Evolutionary conservation across 2,797 vertebrate species (phyloP).

Genomic region (Lepus townsendii): DNA sequence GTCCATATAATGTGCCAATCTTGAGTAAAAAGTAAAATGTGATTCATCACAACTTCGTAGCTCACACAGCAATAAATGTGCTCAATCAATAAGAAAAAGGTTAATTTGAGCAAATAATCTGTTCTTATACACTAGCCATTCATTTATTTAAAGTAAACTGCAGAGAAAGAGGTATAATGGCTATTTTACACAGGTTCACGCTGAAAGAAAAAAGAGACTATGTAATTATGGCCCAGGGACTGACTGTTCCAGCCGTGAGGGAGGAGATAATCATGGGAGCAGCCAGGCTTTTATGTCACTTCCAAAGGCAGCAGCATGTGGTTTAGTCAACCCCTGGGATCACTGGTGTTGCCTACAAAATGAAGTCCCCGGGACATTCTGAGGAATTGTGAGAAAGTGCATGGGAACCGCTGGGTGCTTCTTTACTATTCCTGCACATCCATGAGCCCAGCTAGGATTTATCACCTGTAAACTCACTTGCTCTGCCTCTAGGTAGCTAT

Average conservation of each 20-base stretch:
- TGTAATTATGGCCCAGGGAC: constrained; percentile 66
- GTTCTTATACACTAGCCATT: constrained; percentile 17
- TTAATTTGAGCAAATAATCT: constrained; percentile 75
- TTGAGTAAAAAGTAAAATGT: constrained; percentile 60
- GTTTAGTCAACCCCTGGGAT: constrained; percentile 25
- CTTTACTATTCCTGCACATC: not conserved
- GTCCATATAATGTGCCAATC: constrained; percentile 12
- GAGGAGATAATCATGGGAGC: constrained; percentile 35
- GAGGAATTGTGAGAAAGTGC: not conserved
- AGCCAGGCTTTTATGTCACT: constrained; percentile 58
- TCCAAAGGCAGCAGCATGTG: constrained; percentile 51
- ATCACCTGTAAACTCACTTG: constrained; percentile 30
- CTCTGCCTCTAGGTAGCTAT: not conserved
- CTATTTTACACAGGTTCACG: constrained; percentile 57
- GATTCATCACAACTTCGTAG: constrained; percentile 40
- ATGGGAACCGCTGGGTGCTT: not conserved
- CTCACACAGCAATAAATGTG: constrained; percentile 26
- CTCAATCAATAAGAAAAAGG: constrained; percentile 40
- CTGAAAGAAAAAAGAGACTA: constrained; percentile 62
- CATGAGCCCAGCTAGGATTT: constrained; percentile 16
- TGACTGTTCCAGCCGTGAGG: constrained; percentile 42
- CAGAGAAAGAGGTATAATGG: constrained; percentile 38
- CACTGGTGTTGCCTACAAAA: constrained; percentile 18
- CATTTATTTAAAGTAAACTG: constrained; percentile 67
- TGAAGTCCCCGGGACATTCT: not conserved